These are phyloP conservation scores for Champsocephalus esox DNA, from an alignment of 2,797 vertebrate species.

Conservation along the genomic window DNA sequence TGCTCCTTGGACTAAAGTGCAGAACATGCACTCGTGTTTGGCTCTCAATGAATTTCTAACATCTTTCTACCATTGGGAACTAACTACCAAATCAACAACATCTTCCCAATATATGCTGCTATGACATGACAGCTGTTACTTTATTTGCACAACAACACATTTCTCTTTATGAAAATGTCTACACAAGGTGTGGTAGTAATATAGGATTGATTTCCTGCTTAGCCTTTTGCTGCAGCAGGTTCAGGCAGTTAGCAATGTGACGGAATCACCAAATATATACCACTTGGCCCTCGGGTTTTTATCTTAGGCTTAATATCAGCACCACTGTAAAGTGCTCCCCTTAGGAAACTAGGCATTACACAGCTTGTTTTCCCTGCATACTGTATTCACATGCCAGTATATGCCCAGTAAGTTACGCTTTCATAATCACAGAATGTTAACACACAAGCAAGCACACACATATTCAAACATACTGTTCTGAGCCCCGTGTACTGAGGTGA, in stretches of 20 bases:
- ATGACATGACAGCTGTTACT: neutral
- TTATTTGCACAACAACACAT: neutral
- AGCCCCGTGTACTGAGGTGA: conserved; percentile 29
- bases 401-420: neutral
- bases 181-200: neutral
- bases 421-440: neutral
- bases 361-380: neutral
- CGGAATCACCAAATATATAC: neutral
- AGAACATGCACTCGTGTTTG: conserved; percentile 9
- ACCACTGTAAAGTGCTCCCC: conserved; percentile 20
- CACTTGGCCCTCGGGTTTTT: too few relatives aligned
- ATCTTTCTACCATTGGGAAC: conserved; percentile 1
- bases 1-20: conserved; percentile 32
- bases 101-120: neutral
- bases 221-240: neutral
- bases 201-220: neutral
- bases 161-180: neutral
- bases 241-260: neutral
- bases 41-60: conserved; percentile 11
- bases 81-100: too few relatives aligned
- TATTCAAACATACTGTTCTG: conserved; percentile 30
- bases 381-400: conserved; percentile 3
- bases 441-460: conserved; percentile 3
- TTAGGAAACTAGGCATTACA: conserved; percentile 36
- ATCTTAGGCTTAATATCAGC: conserved; percentile 29